phyloP scores from a whole-genome alignment of 1,140 invertebrate species.

The Luehdorfia chinensis region DNA sequence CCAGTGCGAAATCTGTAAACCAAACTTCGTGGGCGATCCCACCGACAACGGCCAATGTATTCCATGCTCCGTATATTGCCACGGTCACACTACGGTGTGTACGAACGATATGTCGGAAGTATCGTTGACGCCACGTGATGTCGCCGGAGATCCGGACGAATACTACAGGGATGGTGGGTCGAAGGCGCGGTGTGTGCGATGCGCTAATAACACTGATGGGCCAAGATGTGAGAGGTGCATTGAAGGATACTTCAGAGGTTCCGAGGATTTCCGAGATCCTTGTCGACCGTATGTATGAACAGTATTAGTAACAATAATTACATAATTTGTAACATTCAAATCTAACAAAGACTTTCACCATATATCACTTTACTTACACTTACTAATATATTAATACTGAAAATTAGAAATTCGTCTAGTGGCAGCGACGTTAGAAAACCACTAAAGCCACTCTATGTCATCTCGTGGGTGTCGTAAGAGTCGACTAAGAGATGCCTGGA shows the following conservation, averaged over 20 bases:
- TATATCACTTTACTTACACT: too few species aligned
- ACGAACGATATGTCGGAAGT: constrained; percentile 72
- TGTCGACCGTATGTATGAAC: constrained; percentile 83
- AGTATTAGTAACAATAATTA: background rate
- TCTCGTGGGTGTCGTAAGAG: too few species aligned
- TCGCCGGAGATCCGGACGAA: constrained; percentile 76
- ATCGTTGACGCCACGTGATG: constrained; percentile 76
- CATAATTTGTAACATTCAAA: background rate
- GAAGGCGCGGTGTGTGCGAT: constrained; percentile 90
- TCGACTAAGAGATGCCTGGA: too few species aligned
- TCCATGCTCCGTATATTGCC: constrained; percentile 92
- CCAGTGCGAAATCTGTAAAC: constrained; percentile 92
- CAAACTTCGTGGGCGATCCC: constrained; percentile 94
- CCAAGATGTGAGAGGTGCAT: constrained; percentile 91
- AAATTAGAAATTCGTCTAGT: too few species aligned
- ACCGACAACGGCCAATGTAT: constrained; percentile 90
- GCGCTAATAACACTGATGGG: constrained; percentile 91
- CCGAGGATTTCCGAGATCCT: constrained; percentile 84
- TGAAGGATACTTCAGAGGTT: constrained; percentile 89
- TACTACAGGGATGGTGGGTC: constrained; percentile 81
- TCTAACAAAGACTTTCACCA: too few species aligned
- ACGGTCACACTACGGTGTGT: constrained; percentile 92
- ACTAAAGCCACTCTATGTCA: too few species aligned
- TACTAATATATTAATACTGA: too few species aligned
- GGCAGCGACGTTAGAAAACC: too few species aligned